These are phyloP conservation scores for Neotragus moschatus DNA, from an alignment of 2,113 vertebrate species.

Conservation along the genomic window DNA sequence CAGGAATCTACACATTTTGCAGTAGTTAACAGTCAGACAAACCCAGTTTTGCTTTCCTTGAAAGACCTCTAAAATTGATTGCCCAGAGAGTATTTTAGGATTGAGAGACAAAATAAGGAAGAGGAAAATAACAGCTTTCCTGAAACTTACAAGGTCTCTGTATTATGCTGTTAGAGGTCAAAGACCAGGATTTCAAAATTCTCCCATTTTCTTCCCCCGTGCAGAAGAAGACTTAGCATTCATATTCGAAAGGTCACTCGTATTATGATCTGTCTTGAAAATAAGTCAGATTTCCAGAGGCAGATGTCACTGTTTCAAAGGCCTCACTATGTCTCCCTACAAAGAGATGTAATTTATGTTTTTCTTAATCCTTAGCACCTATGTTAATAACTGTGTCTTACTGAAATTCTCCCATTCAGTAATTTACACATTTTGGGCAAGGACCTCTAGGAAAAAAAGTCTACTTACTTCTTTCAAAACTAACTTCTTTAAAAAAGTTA, in stretches of 20 bases:
- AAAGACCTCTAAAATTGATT: conserved; percentile 37
- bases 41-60: background rate
- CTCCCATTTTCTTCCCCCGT: background rate
- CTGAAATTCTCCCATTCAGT: background rate
- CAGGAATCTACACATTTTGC: background rate
- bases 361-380: background rate
- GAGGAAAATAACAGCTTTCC: background rate
- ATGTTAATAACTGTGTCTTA: background rate
- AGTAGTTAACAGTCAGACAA: background rate
- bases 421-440: background rate
- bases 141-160: background rate
- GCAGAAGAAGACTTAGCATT: background rate
- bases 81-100: background rate
- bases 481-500: background rate
- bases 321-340: background rate
- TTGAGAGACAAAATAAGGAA: background rate
- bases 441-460: background rate
- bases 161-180: background rate
- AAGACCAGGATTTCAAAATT: background rate
- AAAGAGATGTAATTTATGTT: background rate
- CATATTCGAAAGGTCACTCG: background rate
- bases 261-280: background rate
- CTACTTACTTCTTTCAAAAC: background rate
- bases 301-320: background rate
- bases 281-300: background rate